Evolutionary conservation across 2,113 vertebrate genomes (phyloP).

Genomic region (Panurus biarmicus): DNA sequence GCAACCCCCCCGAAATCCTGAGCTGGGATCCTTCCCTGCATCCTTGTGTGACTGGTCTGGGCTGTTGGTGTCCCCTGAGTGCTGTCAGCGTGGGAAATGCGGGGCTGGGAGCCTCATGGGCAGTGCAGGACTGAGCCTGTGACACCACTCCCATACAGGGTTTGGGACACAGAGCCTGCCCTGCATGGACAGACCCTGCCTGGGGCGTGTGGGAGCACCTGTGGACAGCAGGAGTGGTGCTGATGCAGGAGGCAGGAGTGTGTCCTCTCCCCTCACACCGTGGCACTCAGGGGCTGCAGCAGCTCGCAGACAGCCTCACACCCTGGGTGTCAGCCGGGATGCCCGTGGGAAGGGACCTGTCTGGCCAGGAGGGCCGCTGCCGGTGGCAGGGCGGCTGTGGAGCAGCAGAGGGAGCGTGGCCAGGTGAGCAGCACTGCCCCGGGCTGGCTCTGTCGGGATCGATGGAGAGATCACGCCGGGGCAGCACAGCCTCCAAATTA

Average conservation of each 20-base stretch:
- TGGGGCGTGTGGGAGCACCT: background rate
- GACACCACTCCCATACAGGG: background rate
- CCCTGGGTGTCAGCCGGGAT: background rate
- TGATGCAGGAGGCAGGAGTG: background rate
- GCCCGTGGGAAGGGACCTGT: rapidly evolving
- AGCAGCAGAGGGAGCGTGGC: background rate
- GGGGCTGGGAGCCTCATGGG: background rate
- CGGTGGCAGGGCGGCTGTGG: background rate
- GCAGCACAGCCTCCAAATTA: background rate
- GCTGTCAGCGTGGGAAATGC: rapidly evolving
- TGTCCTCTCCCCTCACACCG: background rate
- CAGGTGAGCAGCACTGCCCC: background rate
- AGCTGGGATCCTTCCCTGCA: background rate
- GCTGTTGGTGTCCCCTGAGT: rapidly evolving
- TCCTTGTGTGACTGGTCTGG: background rate
- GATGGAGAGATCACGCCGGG: background rate
- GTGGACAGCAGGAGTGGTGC: background rate
- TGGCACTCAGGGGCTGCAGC: background rate
- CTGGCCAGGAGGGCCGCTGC: background rate
- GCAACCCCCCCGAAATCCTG: background rate
- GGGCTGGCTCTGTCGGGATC: background rate
- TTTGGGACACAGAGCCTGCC: background rate
- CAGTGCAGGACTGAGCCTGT: rapidly evolving
- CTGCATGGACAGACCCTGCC: background rate
- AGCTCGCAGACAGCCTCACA: rapidly evolving